These are phyloP conservation scores for Lepilemur septentrionalis DNA, from an alignment of 2,797 vertebrate species.

Conservation along the genomic window DNA sequence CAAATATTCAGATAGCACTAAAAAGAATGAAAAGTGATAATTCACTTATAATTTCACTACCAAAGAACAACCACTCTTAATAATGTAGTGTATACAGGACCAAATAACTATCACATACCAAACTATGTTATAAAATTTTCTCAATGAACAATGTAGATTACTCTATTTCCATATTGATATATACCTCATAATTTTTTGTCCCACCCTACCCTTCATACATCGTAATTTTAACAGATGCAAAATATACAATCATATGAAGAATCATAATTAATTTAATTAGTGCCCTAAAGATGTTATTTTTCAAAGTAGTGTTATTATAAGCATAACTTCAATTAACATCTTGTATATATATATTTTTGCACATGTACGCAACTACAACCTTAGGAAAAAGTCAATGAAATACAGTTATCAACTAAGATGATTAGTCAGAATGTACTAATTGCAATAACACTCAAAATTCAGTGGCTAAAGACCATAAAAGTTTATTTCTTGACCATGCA, in stretches of 20 bases:
- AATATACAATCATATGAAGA: neutral
- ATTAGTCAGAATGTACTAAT: neutral
- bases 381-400: neutral
- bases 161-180: neutral
- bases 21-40: neutral
- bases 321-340: neutral
- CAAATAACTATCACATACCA: neutral
- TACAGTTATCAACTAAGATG: neutral
- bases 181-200: no score
- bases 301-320: neutral
- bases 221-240: neutral
- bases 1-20: neutral
- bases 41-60: neutral
- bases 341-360: neutral
- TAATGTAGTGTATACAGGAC: neutral
- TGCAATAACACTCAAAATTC: neutral
- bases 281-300: neutral
- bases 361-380: neutral
- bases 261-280: neutral
- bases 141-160: neutral
- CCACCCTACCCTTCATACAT: neutral
- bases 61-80: neutral
- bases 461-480: neutral
- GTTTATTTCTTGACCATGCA: neutral
- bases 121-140: neutral